phyloP scores from a whole-genome alignment of 2,888 invertebrate genomes.

The Chrysolina americana region DNA sequence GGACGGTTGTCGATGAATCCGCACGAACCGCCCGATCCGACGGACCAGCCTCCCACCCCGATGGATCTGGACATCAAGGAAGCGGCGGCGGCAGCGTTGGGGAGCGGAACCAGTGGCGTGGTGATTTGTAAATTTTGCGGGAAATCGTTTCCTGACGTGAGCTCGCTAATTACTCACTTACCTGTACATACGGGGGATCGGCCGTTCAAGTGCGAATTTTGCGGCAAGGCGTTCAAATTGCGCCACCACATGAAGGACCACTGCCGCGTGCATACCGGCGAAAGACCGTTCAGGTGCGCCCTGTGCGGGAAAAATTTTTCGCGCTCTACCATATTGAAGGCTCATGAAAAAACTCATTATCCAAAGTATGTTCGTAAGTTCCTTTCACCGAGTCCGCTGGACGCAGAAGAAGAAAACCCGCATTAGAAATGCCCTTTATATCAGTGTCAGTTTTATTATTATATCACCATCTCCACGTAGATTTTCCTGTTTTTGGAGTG shows the following conservation, averaged over 20 bases:
- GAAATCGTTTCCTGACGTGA: slow-evolving; percentile 92
- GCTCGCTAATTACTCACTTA: slow-evolving; percentile 88
- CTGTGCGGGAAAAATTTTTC: slow-evolving; percentile 94
- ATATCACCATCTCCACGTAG: slow-evolving; percentile 44
- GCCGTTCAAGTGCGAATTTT: slow-evolving; percentile 94
- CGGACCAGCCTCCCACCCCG: slow-evolving; percentile 71
- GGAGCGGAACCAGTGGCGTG: slow-evolving; percentile 71
- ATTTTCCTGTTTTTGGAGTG: slow-evolving; percentile 28
- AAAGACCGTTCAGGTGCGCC: slow-evolving; percentile 90
- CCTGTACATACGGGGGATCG: slow-evolving; percentile 92
- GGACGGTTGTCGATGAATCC: slow-evolving; percentile 66
- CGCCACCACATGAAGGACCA: slow-evolving; percentile 96
- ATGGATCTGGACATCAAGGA: slow-evolving; percentile 75
- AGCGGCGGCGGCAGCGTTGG: slow-evolving; percentile 77
- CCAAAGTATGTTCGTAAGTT: slow-evolving; percentile 93
- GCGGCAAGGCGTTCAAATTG: slow-evolving; percentile 93
- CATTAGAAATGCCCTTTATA: slow-evolving; percentile 72
- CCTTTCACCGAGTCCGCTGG: slow-evolving; percentile 88
- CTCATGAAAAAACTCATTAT: slow-evolving; percentile 94
- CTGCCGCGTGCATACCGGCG: slow-evolving; percentile 93
- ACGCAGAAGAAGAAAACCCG: slow-evolving; percentile 84
- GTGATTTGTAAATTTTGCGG: slow-evolving; percentile 94
- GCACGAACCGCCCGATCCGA: slow-evolving; percentile 70
- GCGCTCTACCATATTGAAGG: slow-evolving; percentile 90
- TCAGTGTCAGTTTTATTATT: slow-evolving; percentile 35